These are phyloP conservation scores for Silurus lanzhouensis DNA, from an alignment of 2,797 vertebrate species.

Conservation along the genomic window DNA sequence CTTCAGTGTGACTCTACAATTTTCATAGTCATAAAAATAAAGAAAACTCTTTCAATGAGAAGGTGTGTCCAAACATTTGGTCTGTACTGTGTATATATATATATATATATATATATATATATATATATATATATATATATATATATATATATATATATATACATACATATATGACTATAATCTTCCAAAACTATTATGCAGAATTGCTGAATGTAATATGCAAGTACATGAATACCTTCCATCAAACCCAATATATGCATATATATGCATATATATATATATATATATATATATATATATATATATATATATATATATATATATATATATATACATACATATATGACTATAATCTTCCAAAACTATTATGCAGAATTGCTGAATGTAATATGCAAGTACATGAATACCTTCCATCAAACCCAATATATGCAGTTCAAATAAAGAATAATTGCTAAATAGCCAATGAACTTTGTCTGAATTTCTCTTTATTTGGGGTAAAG, in stretches of 20 bases:
- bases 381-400: background rate
- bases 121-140: no score
- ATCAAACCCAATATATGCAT: background rate
- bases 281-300: no score
- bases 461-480: background rate
- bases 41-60: no score
- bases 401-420: slow-evolving; percentile 3
- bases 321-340: no score
- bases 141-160: no score
- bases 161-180: background rate
- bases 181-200: background rate
- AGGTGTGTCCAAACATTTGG: no score
- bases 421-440: background rate
- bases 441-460: background rate
- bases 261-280: no score
- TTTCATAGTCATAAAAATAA: no score
- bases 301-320: no score
- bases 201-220: slow-evolving; percentile 2
- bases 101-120: no score
- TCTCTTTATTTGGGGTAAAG: background rate
- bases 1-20: no score
- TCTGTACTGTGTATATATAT: no score
- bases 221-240: background rate
- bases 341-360: background rate
- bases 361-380: background rate